Evolutionary conservation across 2,113 vertebrate genomes (phyloP).

Genomic region (Grammomys dolichurus): DNA sequence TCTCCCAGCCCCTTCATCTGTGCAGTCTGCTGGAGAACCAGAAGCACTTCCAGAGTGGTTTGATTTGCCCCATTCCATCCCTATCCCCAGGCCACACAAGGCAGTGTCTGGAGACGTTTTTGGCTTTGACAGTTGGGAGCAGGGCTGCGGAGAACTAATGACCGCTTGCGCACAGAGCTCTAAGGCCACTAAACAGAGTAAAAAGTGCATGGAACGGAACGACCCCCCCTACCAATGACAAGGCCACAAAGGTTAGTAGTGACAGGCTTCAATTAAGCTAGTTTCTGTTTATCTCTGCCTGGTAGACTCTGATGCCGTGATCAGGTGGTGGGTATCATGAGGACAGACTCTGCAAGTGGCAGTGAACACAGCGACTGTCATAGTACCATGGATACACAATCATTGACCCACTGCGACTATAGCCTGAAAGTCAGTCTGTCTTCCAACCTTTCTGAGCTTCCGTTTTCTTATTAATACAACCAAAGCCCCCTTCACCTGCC

Average conservation of each 20-base stretch:
- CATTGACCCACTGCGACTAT: background rate
- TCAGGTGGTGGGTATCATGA: background rate
- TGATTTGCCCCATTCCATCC: background rate
- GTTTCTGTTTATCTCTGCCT: background rate
- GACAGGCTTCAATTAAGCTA: background rate
- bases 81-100: background rate
- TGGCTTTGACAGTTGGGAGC: background rate
- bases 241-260: background rate
- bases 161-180: background rate
- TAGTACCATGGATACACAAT: background rate
- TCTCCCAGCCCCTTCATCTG: background rate
- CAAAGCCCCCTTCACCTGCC: background rate
- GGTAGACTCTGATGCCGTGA: background rate
- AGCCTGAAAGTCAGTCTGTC: background rate
- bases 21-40: conserved; percentile 4
- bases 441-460: conserved; percentile 1
- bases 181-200: background rate
- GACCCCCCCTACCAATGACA: rapidly evolving
- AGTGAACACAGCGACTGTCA: background rate
- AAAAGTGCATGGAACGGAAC: too few species aligned
- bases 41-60: background rate
- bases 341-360: background rate
- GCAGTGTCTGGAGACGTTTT: conserved; percentile 8
- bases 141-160: background rate
- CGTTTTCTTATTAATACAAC: background rate